Conservation (phyloP, 2,888 invertebrate species). For the Anoplius nigerrimus region DNA sequence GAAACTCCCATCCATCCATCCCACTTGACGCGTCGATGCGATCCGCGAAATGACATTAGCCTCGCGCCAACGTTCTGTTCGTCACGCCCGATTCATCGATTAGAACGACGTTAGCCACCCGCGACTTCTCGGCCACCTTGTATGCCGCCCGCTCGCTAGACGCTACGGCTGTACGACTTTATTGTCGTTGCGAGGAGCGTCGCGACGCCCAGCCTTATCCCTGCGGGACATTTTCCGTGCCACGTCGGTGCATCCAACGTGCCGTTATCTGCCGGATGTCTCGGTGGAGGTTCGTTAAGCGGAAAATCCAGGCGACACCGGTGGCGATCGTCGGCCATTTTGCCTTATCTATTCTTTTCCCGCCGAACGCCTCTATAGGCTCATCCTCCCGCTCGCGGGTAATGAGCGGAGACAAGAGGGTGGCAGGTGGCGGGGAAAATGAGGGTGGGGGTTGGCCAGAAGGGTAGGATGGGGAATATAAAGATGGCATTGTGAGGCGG, state of each 20-base stretch:
- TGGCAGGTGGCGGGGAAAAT: no score
- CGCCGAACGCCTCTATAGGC: background rate
- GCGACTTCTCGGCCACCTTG: no score
- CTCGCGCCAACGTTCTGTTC: no score
- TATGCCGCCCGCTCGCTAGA: no score
- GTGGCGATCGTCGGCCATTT: conserved; percentile 39
- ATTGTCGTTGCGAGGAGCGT: conserved; percentile 42
- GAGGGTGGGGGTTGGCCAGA: no score
- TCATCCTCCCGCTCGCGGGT: background rate
- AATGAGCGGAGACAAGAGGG: no score
- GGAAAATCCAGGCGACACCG: conserved; percentile 49
- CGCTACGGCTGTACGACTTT: conserved; percentile 31
- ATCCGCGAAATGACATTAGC: no score
- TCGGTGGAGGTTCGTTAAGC: conserved; percentile 62
- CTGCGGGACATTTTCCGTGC: conserved; percentile 63
- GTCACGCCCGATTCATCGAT: no score
- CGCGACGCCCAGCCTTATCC: conserved; percentile 45
- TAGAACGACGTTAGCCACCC: no score
- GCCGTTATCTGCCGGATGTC: conserved; percentile 66
- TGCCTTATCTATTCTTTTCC: conserved; percentile 44
- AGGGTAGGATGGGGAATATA: no score
- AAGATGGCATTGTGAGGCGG: background rate
- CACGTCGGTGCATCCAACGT: conserved; percentile 8
- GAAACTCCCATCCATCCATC: no score
- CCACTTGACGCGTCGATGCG: no score